Percentiles rank a stretch among this genome's conserved stretches.
Conservation (phyloP, 2,113 vertebrate genomes). For the Chlorodrepanis virens region DNA sequence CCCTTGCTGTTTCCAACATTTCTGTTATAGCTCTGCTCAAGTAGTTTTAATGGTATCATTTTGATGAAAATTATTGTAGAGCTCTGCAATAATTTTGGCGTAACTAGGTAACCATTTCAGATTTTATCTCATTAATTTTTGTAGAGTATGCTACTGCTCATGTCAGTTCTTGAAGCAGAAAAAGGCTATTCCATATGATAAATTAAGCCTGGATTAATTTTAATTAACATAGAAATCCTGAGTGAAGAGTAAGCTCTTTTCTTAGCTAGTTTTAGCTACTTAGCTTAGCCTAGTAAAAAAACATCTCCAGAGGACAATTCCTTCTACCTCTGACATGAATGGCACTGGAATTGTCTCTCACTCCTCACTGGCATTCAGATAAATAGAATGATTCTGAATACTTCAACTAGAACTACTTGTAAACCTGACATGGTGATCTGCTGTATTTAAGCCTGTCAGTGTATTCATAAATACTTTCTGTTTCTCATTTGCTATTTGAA, state of each 20-base stretch:
- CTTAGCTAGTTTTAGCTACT: neutral
- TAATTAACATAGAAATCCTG: neutral
- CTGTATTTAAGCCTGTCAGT: fast-evolving
- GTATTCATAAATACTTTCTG: neutral
- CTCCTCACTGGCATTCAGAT: neutral
- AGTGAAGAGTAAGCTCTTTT: neutral
- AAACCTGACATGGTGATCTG: fast-evolving
- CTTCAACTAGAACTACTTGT: neutral
- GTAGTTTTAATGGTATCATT: neutral
- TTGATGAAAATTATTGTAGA: neutral
- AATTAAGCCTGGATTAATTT: neutral
- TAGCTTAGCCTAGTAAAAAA: neutral
- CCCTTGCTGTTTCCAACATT: neutral
- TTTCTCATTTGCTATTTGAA: neutral
- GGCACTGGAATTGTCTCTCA: neutral
- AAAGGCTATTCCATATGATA: neutral
- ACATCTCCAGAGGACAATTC: neutral
- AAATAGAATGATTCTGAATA: neutral
- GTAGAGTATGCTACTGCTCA: neutral
- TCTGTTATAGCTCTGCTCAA: neutral
- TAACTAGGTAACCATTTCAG: neutral
- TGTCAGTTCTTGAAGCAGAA: neutral
- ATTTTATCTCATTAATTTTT: neutral
- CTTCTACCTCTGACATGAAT: neutral
- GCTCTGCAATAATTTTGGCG: neutral